Evolutionary conservation across 2,113 vertebrate genomes (phyloP), one percentile per base, ranked within the genome.

Genomic region (Sisor rabdophorus): DNA sequence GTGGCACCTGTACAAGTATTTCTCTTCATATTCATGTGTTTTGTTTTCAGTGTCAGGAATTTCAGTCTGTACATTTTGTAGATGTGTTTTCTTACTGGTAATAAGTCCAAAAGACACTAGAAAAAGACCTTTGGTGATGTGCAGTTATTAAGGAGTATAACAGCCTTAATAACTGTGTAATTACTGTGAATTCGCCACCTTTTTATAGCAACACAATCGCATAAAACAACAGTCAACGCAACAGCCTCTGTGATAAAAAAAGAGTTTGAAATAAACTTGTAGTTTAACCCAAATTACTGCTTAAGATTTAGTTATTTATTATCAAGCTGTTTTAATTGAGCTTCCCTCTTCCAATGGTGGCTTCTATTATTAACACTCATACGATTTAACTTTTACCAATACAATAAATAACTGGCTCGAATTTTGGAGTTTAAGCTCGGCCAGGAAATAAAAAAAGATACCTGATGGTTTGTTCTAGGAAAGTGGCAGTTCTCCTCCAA

Each of bases 301-400:
- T 22, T 22, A 55, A 11, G 77, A 76, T 44, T 32, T 32, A 73
- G 79, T 79, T 69, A 77, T 76, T 82, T 69, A 73, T 82, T 52
- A 68, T 40, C 53, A 79, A 76, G 63, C 81, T 70, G 77, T 77
- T 68, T 73, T 76, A 73, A 79, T 73, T 73, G 56, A 73, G 73
- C 48, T 30, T 26, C 48, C 72, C 12, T 40, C 30, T 11, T 22
- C 19, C 24, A 64, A 73, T 70, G 36, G 28, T 24, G n/a, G 53
- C 70, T 61, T 50, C 58, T 56, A 59, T 71, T 15, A 52, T 56
- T 11, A 61, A 20, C 20, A 77, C 40, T 4, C 32, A 36, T 9
- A 7, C 0, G 6, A 20, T 50, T 50, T 26, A 48, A 19, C 30
- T 50, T 50, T 56, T 58, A 26, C 67, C 71, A 69, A 60, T 74